phyloP scores from a whole-genome alignment of 2,888 invertebrate genomes.

The Euspilapteryx auroguttella region DNA sequence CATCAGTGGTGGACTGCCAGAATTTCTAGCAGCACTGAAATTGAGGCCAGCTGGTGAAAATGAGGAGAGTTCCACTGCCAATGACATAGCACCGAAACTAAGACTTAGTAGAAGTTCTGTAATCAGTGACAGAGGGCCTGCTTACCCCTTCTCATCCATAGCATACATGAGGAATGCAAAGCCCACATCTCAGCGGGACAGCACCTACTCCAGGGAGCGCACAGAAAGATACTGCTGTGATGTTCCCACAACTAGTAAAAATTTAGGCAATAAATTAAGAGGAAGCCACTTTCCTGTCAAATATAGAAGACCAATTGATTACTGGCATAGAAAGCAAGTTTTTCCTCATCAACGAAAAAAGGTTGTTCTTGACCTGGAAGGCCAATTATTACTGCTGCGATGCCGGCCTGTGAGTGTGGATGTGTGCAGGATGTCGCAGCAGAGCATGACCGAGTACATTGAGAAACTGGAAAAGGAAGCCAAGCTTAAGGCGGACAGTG shows the following conservation, averaged over 20 bases:
- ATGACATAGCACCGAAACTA: constrained; percentile 18
- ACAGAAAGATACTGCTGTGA: constrained; percentile 40
- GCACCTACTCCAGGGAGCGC: constrained; percentile 32
- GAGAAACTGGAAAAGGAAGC: constrained; percentile 27
- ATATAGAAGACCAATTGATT: constrained; percentile 44
- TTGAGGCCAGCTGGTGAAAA: constrained; percentile 19
- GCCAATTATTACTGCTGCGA: constrained; percentile 49
- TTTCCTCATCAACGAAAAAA: constrained; percentile 46
- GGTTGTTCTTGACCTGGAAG: constrained; percentile 35
- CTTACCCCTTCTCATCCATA: constrained; percentile 50
- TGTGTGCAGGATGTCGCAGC: constrained; percentile 34
- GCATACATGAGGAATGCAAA: constrained; percentile 41
- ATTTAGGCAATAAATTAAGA: constrained; percentile 33
- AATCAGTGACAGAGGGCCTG: constrained; percentile 37
- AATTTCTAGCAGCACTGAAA: constrained; percentile 40
- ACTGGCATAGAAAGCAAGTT: constrained; percentile 39
- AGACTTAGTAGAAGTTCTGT: constrained; percentile 29
- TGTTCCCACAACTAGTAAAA: constrained; percentile 23
- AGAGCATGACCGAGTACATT: constrained; percentile 40
- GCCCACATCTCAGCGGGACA: constrained; percentile 26
- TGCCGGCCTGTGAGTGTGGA: constrained; percentile 50
- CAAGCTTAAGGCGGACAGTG: constrained; percentile 15
- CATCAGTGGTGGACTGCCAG: constrained; percentile 26
- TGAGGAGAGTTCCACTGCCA: constrained; percentile 10
- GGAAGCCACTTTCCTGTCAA: constrained; percentile 37